Evolutionary conservation across 1,140 invertebrate genomes (phyloP), one percentile per base, ranked within the genome.

Genomic region (Megalonaias nervosa): DNA sequence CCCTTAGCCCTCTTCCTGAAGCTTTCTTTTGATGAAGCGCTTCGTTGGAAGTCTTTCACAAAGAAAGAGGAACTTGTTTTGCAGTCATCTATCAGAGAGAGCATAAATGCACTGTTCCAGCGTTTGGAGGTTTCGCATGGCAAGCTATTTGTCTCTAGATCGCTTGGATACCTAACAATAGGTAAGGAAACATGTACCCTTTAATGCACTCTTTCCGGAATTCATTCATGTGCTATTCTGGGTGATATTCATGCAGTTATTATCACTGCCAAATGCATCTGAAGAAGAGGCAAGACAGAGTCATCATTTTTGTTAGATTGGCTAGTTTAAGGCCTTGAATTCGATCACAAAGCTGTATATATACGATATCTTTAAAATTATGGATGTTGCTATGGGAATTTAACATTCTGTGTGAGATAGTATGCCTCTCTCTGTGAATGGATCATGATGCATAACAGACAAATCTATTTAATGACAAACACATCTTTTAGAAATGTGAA

Each of bases 1-100:
- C 86, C 84, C 1, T 62, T 89, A 26, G 87, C 89, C 14, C 61
- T 90, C 56, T 90, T 85, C 61, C 74, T 89, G n/a, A 87, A 85
- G 71, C 81, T 90, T 19, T 78, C 86, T 6, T 88, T 89, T 77
- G 84, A 88, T 64, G 84, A 86, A 62, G 85, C 88, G 0, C 79
- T 80, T 13, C 73, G 75, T 14, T 90, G 89, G 89, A 80, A 80
- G 16, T 88, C 87, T 17, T 89, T 82, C 75, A 75, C 79, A 1
- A 23, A 77, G 1, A 59, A 70, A 6, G 73, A 73, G 26, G 57
- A 71, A 14, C 81, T 81, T 13, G 73, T 71, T 14, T 67, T 89
- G 9, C 74, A 87, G 65, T 48, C 71, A 12, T 86, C 86, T 2
- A 81, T 89, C 0, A 67, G 84, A n/a, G 81, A 79, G 1, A 82